Conservation (phyloP, 2,888 invertebrate genomes). For the Cheilosia variabilis region DNA sequence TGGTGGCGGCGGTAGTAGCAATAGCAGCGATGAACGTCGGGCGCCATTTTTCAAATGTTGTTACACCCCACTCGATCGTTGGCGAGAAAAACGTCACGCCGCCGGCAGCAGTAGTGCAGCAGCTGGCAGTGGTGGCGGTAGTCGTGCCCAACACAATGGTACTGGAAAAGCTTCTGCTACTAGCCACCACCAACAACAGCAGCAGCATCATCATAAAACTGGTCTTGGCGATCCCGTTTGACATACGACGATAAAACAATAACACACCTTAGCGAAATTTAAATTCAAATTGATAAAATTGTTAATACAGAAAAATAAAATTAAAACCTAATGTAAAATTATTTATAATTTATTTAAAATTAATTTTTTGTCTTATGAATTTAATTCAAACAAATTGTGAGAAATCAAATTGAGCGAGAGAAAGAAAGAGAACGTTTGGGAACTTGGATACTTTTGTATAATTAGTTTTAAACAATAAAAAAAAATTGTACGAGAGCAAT, state of each 20-base stretch:
- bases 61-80: conserved; percentile 83
- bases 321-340: conserved; percentile 6
- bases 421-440: conserved; percentile 29
- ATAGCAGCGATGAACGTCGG: conserved; percentile 77
- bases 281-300: conserved; percentile 64
- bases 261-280: conserved; percentile 76
- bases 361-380: conserved; percentile 27
- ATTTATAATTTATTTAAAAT: conserved; percentile 38
- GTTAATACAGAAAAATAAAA: conserved; percentile 33
- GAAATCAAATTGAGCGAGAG: conserved; percentile 33
- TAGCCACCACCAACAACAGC: conserved; percentile 55
- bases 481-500: conserved; percentile 39
- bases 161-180: conserved; percentile 54
- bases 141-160: conserved; percentile 42
- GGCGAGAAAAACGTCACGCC: conserved; percentile 80
- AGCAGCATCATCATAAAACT: conserved; percentile 66
- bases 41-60: conserved; percentile 83
- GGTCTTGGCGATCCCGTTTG: conserved; percentile 78
- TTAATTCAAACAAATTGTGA: conserved; percentile 26
- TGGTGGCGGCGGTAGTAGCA: conserved; percentile 77
- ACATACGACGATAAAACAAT: conserved; percentile 76
- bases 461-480: conserved; percentile 55
- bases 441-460: conserved; percentile 66
- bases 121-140: conserved; percentile 48
- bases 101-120: conserved; percentile 56